Conservation (phyloP, 2,797 vertebrate genomes). For the Tarsius wallacei region DNA sequence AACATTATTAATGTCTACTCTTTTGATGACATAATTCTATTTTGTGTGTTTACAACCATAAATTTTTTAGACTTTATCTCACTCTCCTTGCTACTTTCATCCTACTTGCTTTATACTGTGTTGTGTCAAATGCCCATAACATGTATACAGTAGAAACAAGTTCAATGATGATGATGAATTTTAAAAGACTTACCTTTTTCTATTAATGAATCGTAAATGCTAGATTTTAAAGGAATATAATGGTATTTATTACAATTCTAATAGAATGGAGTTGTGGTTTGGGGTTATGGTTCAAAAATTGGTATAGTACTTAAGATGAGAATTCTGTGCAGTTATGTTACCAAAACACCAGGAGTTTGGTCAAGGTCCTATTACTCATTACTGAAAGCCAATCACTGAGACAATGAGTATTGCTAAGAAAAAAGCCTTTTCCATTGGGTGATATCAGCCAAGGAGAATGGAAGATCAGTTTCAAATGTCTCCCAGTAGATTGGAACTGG, state of each 20-base stretch:
- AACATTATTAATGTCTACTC: not conserved
- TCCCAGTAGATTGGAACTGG: too few species aligned
- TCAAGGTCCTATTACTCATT: too few species aligned
- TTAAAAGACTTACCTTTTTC: not conserved
- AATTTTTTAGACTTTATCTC: not conserved
- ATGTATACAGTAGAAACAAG: not conserved
- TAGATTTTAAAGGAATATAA: not conserved
- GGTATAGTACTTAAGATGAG: not conserved
- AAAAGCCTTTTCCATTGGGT: too few species aligned
- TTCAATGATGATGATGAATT: not conserved
- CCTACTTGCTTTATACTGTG: not conserved
- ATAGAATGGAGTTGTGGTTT: not conserved
- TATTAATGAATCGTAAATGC: constrained; percentile 10
- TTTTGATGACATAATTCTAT: not conserved
- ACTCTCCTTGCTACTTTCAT: not conserved
- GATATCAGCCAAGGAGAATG: too few species aligned
- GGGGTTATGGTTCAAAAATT: not conserved
- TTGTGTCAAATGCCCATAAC: not conserved
- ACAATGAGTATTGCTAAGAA: too few species aligned
- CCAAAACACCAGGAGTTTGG: too few species aligned
- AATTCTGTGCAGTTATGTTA: too few species aligned
- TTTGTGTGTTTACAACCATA: not conserved
- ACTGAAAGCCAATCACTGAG: too few species aligned
- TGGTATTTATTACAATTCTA: constrained; percentile 25
- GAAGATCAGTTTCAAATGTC: too few species aligned